Conservation (phyloP, 1,140 invertebrate species). For the Dinoponera quadriceps region DNA sequence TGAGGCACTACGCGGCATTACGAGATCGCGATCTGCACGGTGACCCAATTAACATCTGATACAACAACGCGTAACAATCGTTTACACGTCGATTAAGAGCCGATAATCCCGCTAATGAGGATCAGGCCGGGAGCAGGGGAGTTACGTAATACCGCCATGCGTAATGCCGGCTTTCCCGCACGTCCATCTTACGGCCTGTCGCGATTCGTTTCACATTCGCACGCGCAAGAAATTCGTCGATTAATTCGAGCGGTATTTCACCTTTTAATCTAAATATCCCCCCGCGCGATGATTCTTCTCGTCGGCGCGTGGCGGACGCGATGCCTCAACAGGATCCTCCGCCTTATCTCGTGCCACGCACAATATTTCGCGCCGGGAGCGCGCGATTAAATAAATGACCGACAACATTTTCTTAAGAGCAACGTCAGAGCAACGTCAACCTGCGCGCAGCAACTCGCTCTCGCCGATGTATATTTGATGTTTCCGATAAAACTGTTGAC, state of each 20-base stretch:
- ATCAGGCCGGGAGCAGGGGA: not conserved
- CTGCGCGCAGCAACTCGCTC: not conserved
- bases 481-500: slow-evolving; percentile 67
- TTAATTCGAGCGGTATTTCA: no score
- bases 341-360: no score
- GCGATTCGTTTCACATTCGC: no score
- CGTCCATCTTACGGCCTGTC: no score
- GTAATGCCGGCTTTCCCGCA: not conserved
- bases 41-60: not conserved
- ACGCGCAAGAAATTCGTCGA: no score
- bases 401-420: not conserved
- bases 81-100: not conserved
- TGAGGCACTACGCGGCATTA: no score
- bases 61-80: slow-evolving; percentile 1
- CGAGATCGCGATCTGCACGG: no score
- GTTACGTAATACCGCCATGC: not conserved
- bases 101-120: slow-evolving; percentile 24
- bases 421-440: not conserved
- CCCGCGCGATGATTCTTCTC: no score
- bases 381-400: not conserved
- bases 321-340: no score
- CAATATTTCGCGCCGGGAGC: no score
- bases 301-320: no score
- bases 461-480: not conserved
- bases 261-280: no score